Base-by-base conservation (phyloP, 2,797 vertebrate species). In the Sitta carolinensis region DNA sequence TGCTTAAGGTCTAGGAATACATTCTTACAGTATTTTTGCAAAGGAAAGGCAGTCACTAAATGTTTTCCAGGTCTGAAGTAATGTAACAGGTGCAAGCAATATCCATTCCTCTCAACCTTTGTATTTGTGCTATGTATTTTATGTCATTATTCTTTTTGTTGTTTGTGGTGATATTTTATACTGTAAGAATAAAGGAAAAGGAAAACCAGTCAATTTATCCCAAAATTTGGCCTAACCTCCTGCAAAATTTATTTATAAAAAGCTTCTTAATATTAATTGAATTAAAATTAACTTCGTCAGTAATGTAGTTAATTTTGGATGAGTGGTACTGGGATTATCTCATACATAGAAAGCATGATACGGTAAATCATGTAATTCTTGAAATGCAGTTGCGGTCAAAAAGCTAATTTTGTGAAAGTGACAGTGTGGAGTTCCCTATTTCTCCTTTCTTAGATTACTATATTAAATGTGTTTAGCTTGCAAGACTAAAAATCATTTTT, bases 321-420 rank as follows among this genome's bases (percentile, higher is more conserved):
- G 19, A 84, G 43, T 89, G 42, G 48, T 63, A 86, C 50, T 22
- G 20, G 17, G 8, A 67, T 52, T 83, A 29, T 50, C 36, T 86
- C 23, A 43, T 84, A 77, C 8, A 61, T 19, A 54, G 70, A 64
- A 89, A 80, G 7, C 57, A 42, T 51, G 54, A 48, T 43, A 70
- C 6, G 80, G 27, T 75, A 83, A 85, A 87, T 83, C 23, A 45
- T 40, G 23, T 80, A 40, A 92, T 93, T 75, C 27, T 66, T 78
- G 62, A 70, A 66, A 78, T 64, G 34, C 16, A 68, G 67, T 38
- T 87, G 34, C 32, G 58, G 55, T 91, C 27, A 83, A 54, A 93
- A 81, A 95, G 82, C 18, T 89, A 75, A 54, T 89, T 72, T 30
- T 54, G 30, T 48, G 40, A 63, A 95, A 96, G 83, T 77, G 50